Evolutionary conservation across 1,140 invertebrate genomes (phyloP), one percentile per base, ranked within the genome.

Genomic region (Ostrea denselamellosa): DNA sequence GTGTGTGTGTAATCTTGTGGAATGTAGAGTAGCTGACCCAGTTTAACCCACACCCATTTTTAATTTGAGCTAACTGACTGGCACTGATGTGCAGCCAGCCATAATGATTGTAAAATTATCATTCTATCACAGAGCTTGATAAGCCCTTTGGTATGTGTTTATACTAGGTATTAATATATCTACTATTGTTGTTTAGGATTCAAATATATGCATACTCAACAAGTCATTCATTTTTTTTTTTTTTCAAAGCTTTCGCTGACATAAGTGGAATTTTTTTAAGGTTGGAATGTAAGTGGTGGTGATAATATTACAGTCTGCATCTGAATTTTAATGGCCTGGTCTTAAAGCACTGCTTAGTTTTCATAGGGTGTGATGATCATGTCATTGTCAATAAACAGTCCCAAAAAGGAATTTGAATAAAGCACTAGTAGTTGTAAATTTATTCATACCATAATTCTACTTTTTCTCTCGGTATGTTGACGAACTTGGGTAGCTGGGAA

Each of bases 61-160:
- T 77, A 77, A 28, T 28, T 77, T 28, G 25, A 77, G 68, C 68
- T 77, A 34, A 77, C 68, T 77, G 25, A 25, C 68, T 77, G 68
- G 28, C 68, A 77, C 25, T 77, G 68, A 44, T 77, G 68, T 77
- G 68, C 68, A 44, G 22, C 68, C 68, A 77, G 68, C 25, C 68
- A 77, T 25, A 77, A 77, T 77, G 68, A 77, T 77, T 77, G 68
- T 77, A 22, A 77, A 77, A 77, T 71, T 71, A 71, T 25, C 25
- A 25, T 28, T 28, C 68, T 34, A 28, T 77, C 25, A 77, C 14
- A 34, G 25, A 28, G 28, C 17, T 25, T 34, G 68, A 77, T 77
- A 77, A 77, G 14, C 10, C 25, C 68, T 14, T 77, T 77, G 9
- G 22, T 77, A 34, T 77, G 12, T 34, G n/a, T 62, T 62, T 62